Evolutionary conservation across 1,140 invertebrate genomes (phyloP).

Genomic region (Ectropis grisescens): DNA sequence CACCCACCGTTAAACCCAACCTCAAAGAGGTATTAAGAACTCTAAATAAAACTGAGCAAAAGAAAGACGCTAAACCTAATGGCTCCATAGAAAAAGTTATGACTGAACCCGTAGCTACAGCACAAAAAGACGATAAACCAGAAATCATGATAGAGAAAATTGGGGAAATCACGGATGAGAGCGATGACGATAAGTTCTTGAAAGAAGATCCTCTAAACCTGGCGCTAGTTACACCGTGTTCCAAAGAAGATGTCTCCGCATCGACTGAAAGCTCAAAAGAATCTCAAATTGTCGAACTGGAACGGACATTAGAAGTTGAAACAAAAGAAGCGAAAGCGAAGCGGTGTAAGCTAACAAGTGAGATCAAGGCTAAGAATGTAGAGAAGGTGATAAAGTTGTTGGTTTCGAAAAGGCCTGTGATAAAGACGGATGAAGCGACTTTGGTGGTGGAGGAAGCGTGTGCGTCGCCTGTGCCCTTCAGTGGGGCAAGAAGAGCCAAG

Average conservation of each 20-base stretch:
- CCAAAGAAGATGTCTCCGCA: too few relatives aligned
- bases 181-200: too few relatives aligned
- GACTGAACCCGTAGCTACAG: not conserved
- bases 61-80: slow-evolving; percentile 12
- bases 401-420: slow-evolving; percentile 42
- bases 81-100: slow-evolving; percentile 3
- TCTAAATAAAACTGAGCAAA: slow-evolving; percentile 13
- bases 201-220: too few relatives aligned
- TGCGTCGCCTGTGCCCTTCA: slow-evolving; percentile 32
- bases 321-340: not conserved
- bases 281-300: too few relatives aligned
- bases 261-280: too few relatives aligned
- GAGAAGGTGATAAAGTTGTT: slow-evolving; percentile 34
- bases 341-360: slow-evolving; percentile 22
- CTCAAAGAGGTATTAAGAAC: slow-evolving; percentile 27
- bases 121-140: not conserved
- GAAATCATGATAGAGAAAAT: slow-evolving; percentile 4
- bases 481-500: slow-evolving; percentile 25
- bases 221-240: too few relatives aligned
- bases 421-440: slow-evolving; percentile 47
- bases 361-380: slow-evolving; percentile 41
- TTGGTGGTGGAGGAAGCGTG: slow-evolving; percentile 51
- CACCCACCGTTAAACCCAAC: slow-evolving; percentile 33
- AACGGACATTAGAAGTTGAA: too few relatives aligned
- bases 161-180: not conserved